phyloP scores from a whole-genome alignment of 2,797 vertebrate species.

The Falco concolor region DNA sequence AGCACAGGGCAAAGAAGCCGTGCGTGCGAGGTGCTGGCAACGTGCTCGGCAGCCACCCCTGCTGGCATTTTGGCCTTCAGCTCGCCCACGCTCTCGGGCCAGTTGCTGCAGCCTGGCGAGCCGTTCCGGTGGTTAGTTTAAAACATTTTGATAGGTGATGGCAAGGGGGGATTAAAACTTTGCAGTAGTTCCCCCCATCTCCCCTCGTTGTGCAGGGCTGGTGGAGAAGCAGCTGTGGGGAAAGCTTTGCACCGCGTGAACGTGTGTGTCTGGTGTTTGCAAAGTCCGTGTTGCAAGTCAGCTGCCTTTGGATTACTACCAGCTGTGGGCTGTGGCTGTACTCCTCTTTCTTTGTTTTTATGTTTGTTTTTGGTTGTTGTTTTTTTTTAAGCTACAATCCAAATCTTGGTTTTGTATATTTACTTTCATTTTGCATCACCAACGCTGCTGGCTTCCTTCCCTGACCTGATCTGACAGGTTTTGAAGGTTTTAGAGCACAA shows the following conservation, averaged over 20 bases:
- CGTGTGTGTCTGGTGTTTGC: neutral
- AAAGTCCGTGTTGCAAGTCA: neutral
- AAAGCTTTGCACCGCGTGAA: rapidly evolving
- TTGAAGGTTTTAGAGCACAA: neutral
- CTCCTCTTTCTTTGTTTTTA: neutral
- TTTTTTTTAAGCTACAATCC: neutral
- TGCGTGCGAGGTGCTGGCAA: neutral
- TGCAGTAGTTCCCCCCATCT: no score
- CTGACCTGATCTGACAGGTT: rapidly evolving
- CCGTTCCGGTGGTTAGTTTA: neutral
- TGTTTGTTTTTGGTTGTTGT: neutral
- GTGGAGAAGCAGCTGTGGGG: neutral
- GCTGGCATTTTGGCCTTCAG: rapidly evolving
- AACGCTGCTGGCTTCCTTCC: neutral
- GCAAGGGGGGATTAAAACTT: neutral
- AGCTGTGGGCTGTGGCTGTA: no score
- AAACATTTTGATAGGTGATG: neutral
- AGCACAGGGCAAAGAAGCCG: neutral
- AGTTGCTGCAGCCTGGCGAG: rapidly evolving
- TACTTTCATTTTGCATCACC: neutral
- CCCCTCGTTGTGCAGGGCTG: neutral
- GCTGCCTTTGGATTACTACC: neutral
- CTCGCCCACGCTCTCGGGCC: neutral
- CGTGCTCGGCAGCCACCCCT: neutral
- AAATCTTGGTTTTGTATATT: neutral